These are phyloP conservation scores for Latrodectus elegans DNA, from an alignment of 2,888 invertebrate species.

Conservation along the genomic window DNA sequence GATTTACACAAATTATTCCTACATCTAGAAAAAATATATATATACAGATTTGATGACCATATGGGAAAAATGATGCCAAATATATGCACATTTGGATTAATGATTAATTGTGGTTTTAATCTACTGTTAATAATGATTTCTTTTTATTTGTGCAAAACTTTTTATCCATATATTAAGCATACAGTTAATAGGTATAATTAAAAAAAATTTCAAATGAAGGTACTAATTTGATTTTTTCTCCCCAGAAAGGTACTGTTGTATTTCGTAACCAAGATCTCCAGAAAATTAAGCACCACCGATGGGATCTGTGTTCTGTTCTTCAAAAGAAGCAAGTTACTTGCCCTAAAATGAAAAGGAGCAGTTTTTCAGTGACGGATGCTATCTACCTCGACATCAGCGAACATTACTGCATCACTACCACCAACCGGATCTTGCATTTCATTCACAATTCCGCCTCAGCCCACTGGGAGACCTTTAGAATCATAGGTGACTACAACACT, in stretches of 20 bases:
- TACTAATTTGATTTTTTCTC: not conserved
- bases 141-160: too few relatives aligned
- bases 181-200: too few relatives aligned
- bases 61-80: too few relatives aligned
- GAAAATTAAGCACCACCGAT: not conserved
- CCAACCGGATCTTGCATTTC: conserved; percentile 50
- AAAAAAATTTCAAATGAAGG: too few relatives aligned
- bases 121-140: too few relatives aligned
- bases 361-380: conserved; percentile 46
- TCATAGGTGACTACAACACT: conserved; percentile 21
- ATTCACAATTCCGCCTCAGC: conserved; percentile 24
- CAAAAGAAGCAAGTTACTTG: conserved; percentile 9
- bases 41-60: too few relatives aligned
- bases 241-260: conserved; percentile 46
- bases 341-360: conserved; percentile 8
- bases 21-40: too few relatives aligned
- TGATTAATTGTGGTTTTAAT: too few relatives aligned
- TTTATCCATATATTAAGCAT: too few relatives aligned
- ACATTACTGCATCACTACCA: conserved; percentile 46
- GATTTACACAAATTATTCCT: too few relatives aligned
- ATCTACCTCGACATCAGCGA: conserved; percentile 32
- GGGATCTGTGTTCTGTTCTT: conserved; percentile 42
- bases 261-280: conserved; percentile 18
- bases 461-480: conserved; percentile 61
- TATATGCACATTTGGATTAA: too few relatives aligned